A percentile compares a stretch with the other conserved stretches of the same genome.
Conservation (phyloP, 2,113 vertebrate genomes). For the zebrafish (Danio rerio) region GRCz12tu NC_133195.1:11887001-11887500, state of each 20-base stretch:
- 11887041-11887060: too few relatives aligned
- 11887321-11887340: slow-evolving; percentile 2
- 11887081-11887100: too few relatives aligned
- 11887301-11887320: slow-evolving; percentile 19
- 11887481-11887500: slow-evolving; percentile 21
- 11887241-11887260: neutral
- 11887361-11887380: neutral
- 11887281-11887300: neutral
- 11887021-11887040: too few relatives aligned
- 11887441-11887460: slow-evolving; percentile 37
- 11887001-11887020: too few relatives aligned
- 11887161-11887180: too few relatives aligned
- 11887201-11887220: too few relatives aligned
- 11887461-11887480: slow-evolving; percentile 41
- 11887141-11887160: too few relatives aligned
- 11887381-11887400: slow-evolving; percentile 25
- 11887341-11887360: neutral
- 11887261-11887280: neutral
- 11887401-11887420: slow-evolving; percentile 10
- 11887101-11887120: too few relatives aligned
- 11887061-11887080: too few relatives aligned
- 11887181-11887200: too few relatives aligned
- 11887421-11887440: slow-evolving; percentile 31
- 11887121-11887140: too few relatives aligned
- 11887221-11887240: too few relatives aligned